phyloP scores from a whole-genome alignment of 2,888 invertebrate genomes.

The Epistrophe grossulariae region DNA sequence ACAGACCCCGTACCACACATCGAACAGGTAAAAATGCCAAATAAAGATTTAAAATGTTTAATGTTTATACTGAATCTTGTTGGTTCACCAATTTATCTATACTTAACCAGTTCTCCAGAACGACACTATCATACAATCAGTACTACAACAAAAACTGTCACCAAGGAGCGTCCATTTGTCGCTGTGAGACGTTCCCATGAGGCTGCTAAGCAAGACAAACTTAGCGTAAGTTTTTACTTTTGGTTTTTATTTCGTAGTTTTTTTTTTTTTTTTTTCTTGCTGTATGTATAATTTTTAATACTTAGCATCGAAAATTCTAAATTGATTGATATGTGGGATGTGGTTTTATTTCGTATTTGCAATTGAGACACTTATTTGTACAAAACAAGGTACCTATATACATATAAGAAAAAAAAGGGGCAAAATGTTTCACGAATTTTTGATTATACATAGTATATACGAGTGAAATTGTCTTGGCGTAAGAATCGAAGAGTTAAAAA shows the following conservation, averaged over 20 bases:
- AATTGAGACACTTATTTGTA: background rate
- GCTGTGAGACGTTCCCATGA: slow-evolving; percentile 86
- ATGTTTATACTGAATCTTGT: slow-evolving; percentile 3
- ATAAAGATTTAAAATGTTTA: slow-evolving; percentile 12
- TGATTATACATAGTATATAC: too few species aligned
- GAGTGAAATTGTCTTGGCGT: too few species aligned
- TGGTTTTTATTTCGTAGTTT: slow-evolving; percentile 28
- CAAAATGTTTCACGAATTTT: too few species aligned
- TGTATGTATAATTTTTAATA: slow-evolving; percentile 9
- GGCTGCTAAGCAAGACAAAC: slow-evolving; percentile 77
- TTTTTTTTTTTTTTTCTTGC: slow-evolving; percentile 17
- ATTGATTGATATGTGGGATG: slow-evolving; percentile 13
- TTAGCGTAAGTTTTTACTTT: slow-evolving; percentile 76
- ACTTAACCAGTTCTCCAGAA: slow-evolving; percentile 77
- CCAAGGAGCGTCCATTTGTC: slow-evolving; percentile 87
- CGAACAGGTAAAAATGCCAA: slow-evolving; percentile 74
- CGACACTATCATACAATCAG: slow-evolving; percentile 84
- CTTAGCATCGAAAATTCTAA: background rate
- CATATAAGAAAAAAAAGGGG: too few species aligned
- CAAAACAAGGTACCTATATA: too few species aligned
- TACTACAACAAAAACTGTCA: slow-evolving; percentile 77
- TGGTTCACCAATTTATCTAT: background rate
- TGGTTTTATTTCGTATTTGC: slow-evolving; percentile 6
- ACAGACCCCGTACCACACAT: slow-evolving; percentile 77
- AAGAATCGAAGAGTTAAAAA: too few species aligned